Evolutionary conservation across 2,797 vertebrate genomes (phyloP).

Genomic region (Anas georgica): DNA sequence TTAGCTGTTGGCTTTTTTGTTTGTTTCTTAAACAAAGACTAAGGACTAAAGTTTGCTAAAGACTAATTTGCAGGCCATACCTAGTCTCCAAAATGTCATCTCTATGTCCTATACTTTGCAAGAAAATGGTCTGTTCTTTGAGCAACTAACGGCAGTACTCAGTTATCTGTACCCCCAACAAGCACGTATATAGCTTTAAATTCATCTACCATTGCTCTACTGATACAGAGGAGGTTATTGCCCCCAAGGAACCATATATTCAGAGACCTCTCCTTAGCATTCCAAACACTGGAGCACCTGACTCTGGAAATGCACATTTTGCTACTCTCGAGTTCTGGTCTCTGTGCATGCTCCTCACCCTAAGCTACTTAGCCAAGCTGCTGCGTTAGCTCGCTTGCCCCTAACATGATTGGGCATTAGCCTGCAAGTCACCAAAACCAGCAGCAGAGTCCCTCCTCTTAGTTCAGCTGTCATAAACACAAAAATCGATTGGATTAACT

Average conservation of each 20-base stretch:
- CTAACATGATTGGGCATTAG: fast-evolving
- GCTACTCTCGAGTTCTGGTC: not conserved
- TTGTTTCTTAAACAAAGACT: not conserved
- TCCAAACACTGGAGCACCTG: not conserved
- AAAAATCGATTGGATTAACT: not conserved
- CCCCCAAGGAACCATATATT: not conserved
- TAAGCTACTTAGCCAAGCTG: not conserved
- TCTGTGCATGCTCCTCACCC: not conserved
- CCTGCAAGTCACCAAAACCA: not conserved
- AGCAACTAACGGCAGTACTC: not conserved
- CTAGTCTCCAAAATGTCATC: not conserved
- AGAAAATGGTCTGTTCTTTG: not conserved
- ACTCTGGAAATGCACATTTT: not conserved
- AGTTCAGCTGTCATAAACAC: not conserved
- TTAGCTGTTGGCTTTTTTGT: not conserved
- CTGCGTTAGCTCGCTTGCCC: not conserved
- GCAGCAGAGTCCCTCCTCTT: not conserved
- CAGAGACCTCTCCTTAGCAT: not conserved
- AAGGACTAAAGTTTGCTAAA: not conserved
- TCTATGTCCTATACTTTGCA: not conserved
- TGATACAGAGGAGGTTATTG: not conserved
- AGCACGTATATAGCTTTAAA: fast-evolving
- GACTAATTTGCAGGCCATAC: not conserved
- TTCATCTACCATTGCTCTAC: not conserved
- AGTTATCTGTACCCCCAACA: fast-evolving